phyloP scores from a whole-genome alignment of 2,797 vertebrate species.

The Brachymystax lenok region DNA sequence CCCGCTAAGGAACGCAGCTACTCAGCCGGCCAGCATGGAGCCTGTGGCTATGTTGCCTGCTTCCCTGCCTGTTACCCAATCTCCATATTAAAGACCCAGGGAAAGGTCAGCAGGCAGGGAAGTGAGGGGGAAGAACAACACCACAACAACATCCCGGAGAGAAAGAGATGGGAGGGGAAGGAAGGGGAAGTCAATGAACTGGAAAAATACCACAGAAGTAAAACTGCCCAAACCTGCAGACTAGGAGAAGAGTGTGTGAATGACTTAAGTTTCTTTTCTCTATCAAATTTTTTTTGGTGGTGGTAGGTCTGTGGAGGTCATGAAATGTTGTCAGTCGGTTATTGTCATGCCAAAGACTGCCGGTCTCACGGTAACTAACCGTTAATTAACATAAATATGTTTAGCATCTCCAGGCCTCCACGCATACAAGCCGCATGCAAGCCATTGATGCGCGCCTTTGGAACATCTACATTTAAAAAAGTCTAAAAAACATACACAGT shows the following conservation, averaged over 20 bases:
- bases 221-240: background rate
- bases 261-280: too few relatives aligned
- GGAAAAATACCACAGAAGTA: background rate
- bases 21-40: constrained; percentile 28
- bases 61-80: constrained; percentile 37
- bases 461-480: too few relatives aligned
- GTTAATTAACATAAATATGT: too few relatives aligned
- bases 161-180: constrained; percentile 23
- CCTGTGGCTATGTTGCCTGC: constrained; percentile 7
- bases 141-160: background rate
- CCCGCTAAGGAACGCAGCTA: constrained; percentile 34
- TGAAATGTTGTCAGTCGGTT: too few relatives aligned
- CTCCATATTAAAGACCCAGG: constrained; percentile 55
- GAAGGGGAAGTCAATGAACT: background rate
- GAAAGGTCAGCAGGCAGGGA: constrained; percentile 53
- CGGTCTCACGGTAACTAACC: too few relatives aligned
- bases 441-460: too few relatives aligned
- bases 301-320: too few relatives aligned
- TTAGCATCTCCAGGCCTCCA: too few relatives aligned
- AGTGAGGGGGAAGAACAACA: constrained; percentile 1
- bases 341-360: too few relatives aligned
- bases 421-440: too few relatives aligned
- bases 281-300: too few relatives aligned
- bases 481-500: too few relatives aligned
- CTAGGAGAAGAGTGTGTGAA: background rate